Conservation (phyloP, 2,113 vertebrate genomes). For the human region DNA sequence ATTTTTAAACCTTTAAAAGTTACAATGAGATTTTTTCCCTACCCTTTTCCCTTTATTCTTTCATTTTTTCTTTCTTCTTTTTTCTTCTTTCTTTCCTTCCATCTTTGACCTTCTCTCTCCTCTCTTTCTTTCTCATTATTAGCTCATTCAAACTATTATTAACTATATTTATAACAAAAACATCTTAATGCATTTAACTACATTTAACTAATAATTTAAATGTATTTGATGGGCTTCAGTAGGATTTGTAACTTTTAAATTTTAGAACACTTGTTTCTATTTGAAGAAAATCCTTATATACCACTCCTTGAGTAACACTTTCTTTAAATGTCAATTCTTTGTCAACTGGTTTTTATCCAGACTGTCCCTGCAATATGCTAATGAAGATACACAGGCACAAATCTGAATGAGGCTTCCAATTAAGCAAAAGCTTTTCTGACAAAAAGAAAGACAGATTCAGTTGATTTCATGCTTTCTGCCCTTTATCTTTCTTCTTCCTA, state of each 20-base stretch:
- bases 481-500: not conserved
- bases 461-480: not conserved
- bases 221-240: not conserved
- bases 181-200: not conserved
- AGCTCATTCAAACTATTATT: not conserved
- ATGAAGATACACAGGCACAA: not conserved
- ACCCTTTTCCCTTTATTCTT: not conserved
- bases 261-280: not conserved
- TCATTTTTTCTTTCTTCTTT: not conserved
- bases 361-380: not conserved
- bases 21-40: not conserved
- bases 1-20: not conserved
- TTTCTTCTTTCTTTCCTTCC: not conserved
- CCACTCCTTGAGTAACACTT: not conserved
- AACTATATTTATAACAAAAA: not conserved
- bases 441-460: not conserved
- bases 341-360: not conserved
- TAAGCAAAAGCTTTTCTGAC: not conserved
- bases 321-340: not conserved
- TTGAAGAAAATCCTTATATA: not conserved
- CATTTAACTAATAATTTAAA: not conserved
- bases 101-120: accelerated
- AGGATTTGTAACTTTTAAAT: not conserved
- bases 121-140: not conserved
- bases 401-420: not conserved